Percentiles rank a stretch among this genome's conserved stretches.
phyloP scores from a whole-genome alignment of 2,888 invertebrate genomes.

The Candidula unifasciata region DNA sequence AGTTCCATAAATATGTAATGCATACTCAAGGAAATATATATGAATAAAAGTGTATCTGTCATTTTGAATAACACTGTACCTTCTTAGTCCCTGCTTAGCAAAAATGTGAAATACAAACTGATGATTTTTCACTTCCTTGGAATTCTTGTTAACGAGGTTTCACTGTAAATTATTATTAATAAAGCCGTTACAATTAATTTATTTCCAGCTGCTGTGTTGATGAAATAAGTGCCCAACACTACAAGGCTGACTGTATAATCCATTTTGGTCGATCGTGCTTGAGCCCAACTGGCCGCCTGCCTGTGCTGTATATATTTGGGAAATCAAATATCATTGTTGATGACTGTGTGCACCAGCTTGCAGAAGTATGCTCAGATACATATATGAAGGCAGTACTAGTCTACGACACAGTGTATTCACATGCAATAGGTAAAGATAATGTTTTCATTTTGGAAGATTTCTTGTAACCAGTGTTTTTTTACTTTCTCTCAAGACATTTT shows the following conservation, averaged over 20 bases:
- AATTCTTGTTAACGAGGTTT: too few relatives aligned
- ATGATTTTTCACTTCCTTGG: too few relatives aligned
- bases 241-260: conserved; percentile 89
- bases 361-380: conserved; percentile 60
- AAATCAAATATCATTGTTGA: conserved; percentile 81
- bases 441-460: not conserved
- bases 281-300: conserved; percentile 84
- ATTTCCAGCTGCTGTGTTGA: conserved; percentile 90
- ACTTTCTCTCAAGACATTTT: too few relatives aligned
- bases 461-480: too few relatives aligned
- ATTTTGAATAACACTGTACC: too few relatives aligned
- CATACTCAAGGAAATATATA: too few relatives aligned
- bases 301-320: conserved; percentile 81
- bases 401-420: conserved; percentile 77
- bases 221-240: conserved; percentile 92
- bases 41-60: too few relatives aligned
- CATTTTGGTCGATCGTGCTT: conserved; percentile 95
- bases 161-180: too few relatives aligned
- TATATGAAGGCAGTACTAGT: conserved; percentile 73
- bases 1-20: too few relatives aligned
- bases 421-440: conserved; percentile 68
- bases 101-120: too few relatives aligned
- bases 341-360: conserved; percentile 70
- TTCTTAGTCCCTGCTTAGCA: too few relatives aligned
- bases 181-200: not conserved